Evolutionary conservation across 2,797 vertebrate genomes (phyloP).

Genomic region (Artibeus jamaicensis): DNA sequence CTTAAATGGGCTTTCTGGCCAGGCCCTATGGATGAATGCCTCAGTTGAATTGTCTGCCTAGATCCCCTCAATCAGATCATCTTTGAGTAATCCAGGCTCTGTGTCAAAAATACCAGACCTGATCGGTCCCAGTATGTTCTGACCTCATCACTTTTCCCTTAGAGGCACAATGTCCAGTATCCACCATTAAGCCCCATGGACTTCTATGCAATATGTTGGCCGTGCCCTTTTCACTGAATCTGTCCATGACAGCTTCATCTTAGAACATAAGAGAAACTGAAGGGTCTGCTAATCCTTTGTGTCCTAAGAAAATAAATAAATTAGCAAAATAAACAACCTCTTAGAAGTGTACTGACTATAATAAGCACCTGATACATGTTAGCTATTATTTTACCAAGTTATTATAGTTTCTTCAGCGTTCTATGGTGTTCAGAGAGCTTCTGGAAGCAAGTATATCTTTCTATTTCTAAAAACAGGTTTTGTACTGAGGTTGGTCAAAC

Average conservation of each 20-base stretch:
- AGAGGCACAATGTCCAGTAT: neutral
- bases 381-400: neutral
- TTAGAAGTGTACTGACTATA: neutral
- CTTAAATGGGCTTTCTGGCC: neutral
- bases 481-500: neutral
- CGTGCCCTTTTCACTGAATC: constrained; percentile 24
- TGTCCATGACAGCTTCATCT: constrained; percentile 30
- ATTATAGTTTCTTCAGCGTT: neutral
- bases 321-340: neutral
- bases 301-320: neutral
- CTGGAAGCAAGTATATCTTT: neutral
- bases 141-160: constrained; percentile 31
- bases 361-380: neutral
- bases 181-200: constrained; percentile 26
- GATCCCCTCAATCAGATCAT: constrained; percentile 40
- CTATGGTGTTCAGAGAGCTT: neutral
- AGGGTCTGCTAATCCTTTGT: neutral
- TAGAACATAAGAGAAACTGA: neutral
- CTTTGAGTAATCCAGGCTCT: constrained; percentile 24
- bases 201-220: neutral
- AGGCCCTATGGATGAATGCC: neutral
- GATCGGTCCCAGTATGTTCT: neutral
- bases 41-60: neutral
- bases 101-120: neutral
- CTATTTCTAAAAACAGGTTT: neutral